Percentiles rank a stretch among this genome's conserved stretches.
Conservation (phyloP, 2,888 invertebrate genomes). For the Pyrochroa serraticornis region DNA sequence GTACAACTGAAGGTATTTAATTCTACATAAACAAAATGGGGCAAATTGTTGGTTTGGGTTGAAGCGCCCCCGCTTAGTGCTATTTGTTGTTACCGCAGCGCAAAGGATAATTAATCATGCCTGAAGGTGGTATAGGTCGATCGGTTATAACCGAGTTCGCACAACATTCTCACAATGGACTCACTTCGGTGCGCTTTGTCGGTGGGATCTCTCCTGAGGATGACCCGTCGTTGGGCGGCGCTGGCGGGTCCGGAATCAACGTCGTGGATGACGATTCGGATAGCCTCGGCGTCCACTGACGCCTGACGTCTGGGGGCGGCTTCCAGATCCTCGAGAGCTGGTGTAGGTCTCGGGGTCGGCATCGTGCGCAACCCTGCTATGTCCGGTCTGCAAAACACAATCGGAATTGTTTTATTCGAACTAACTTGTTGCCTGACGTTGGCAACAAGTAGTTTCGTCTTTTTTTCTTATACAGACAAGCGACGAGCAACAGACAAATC, state of each 20-base stretch:
- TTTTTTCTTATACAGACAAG: too few species aligned
- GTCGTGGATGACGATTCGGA: constrained; percentile 91
- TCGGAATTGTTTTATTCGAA: too few species aligned
- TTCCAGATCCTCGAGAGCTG: constrained; percentile 69
- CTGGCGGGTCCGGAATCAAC: constrained; percentile 77
- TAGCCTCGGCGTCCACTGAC: constrained; percentile 89
- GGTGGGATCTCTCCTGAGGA: constrained; percentile 76
- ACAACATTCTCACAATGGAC: constrained; percentile 51
- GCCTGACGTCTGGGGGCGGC: constrained; percentile 75
- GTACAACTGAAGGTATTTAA: too few species aligned
- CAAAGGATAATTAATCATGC: too few species aligned
- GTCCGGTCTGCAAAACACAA: constrained; percentile 68
- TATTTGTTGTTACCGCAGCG: too few species aligned
- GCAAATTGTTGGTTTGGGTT: too few species aligned
- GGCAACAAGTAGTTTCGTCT: neutral
- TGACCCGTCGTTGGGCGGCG: constrained; percentile 74
- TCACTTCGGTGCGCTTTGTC: constrained; percentile 88
- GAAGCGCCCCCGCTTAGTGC: too few species aligned
- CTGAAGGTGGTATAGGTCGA: too few species aligned
- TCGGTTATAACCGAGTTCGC: too few species aligned
- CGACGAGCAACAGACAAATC: too few species aligned
- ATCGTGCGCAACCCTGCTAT: constrained; percentile 64
- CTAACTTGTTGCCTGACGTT: constrained; percentile 8
- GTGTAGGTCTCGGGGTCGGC: constrained; percentile 64
- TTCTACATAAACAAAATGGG: too few species aligned